Evolutionary conservation across 1,140 invertebrate genomes (phyloP).

Genomic region (Drosophila bocki): DNA sequence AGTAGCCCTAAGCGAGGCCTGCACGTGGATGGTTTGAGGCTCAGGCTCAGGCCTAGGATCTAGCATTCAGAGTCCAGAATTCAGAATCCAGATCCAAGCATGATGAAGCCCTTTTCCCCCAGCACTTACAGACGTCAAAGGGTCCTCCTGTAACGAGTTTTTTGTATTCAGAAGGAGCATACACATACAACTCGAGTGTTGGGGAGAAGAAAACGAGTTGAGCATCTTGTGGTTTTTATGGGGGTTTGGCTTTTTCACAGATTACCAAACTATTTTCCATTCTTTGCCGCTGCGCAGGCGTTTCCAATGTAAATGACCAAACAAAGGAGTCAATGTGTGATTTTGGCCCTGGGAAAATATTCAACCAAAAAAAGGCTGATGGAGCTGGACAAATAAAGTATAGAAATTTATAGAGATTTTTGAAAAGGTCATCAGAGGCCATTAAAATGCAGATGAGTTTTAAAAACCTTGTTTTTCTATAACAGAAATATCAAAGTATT

Average conservation of each 20-base stretch:
- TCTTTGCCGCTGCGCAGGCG: conserved; percentile 40
- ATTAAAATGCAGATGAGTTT: conserved; percentile 16
- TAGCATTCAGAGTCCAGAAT: conserved; percentile 1
- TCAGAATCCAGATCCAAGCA: conserved; percentile 9
- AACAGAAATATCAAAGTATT: background rate
- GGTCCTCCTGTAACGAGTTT: conserved; percentile 67
- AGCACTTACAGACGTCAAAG: conserved; percentile 69
- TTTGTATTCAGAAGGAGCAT: conserved; percentile 50
- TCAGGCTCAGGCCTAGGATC: conserved; percentile 4
- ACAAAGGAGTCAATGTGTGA: conserved; percentile 63
- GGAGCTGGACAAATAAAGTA: conserved; percentile 17
- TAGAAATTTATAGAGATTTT: conserved; percentile 4
- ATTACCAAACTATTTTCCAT: conserved; percentile 75
- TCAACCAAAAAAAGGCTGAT: conserved; percentile 5
- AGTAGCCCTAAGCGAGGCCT: conserved; percentile 73
- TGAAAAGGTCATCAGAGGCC: background rate
- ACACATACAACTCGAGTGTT: conserved; percentile 1
- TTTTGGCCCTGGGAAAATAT: conserved; percentile 49
- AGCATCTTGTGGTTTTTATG: conserved; percentile 78
- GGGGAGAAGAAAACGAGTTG: conserved; percentile 63
- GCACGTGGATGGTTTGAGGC: conserved; percentile 58
- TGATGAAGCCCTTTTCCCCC: conserved; percentile 73
- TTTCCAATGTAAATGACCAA: conserved; percentile 45
- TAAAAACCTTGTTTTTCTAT: background rate
- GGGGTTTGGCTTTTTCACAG: conserved; percentile 83